phyloP scores from a whole-genome alignment of 2,888 invertebrate genomes.

The Habrosyne pyritoides region DNA sequence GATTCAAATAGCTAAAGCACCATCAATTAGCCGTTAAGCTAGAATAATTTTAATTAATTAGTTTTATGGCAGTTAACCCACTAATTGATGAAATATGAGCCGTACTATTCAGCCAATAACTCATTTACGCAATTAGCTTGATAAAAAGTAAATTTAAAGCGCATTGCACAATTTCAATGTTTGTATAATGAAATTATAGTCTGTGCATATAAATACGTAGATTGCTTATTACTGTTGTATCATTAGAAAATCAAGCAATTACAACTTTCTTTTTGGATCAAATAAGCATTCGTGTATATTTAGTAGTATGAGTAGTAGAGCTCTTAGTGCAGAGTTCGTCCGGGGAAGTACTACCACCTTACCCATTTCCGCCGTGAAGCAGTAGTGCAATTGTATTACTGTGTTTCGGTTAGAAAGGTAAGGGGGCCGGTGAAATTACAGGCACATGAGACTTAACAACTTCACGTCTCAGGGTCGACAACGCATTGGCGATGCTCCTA shows the following conservation, averaged over 20 bases:
- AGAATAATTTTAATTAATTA: slow-evolving; percentile 7
- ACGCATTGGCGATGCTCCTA: no score
- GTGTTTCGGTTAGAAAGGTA: no score
- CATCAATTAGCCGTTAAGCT: slow-evolving; percentile 3
- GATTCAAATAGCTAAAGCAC: neutral
- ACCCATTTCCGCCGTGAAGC: no score
- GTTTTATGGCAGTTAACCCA: slow-evolving; percentile 15
- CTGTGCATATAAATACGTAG: neutral
- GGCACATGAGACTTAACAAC: no score
- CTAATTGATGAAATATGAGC: slow-evolving; percentile 39
- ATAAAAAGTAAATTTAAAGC: slow-evolving; percentile 33
- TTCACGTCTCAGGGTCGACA: no score
- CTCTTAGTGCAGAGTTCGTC: no score
- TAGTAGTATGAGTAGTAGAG: no score
- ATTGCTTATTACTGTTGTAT: neutral
- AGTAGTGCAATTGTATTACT: no score
- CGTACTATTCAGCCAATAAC: slow-evolving; percentile 25
- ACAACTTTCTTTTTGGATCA: neutral
- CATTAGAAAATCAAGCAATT: neutral
- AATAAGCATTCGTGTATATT: neutral
- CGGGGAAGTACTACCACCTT: no score
- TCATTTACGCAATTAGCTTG: slow-evolving; percentile 39
- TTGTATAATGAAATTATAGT: slow-evolving; percentile 1
- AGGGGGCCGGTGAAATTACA: no score
- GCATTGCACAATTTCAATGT: slow-evolving; percentile 19